Base-by-base conservation (phyloP, 2,888 invertebrate genomes). In the Dichetophora obliterata region DNA sequence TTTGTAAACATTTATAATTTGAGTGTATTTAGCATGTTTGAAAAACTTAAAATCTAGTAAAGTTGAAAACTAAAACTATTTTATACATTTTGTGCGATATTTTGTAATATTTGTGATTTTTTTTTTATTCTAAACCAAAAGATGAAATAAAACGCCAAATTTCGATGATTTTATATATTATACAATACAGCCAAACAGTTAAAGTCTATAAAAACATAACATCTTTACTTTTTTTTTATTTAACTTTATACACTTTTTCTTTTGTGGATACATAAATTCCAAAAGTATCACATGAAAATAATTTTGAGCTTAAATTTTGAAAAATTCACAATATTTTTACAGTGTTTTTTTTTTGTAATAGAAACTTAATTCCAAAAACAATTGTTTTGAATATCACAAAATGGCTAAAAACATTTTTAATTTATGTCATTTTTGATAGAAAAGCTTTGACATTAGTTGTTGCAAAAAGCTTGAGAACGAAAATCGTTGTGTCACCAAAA, bases 381-480 rank as follows among this genome's bases (percentile, higher is more conserved):
- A 82, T 83, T 84, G 87, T 86, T 87, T 87, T 85, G 85, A 82
- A 82, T 86, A 88, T 88, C 88, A 88, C 88, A 87, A 88, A 88
- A 87, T 86, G 85, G 84, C 83, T 83, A 85, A 87, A 86, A 86
- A 83, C 83, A 79, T 63, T 81, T 79, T 73, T 50, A 61, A 65
- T 74, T 77, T 78, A 54, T 37, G 19, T 63, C 16, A 77, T 27
- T 71, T 70, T 65, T 75, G 63, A 11, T 43, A 37, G 37, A 22
- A 22, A 19, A 66, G 16, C 2, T 63, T 63, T 63, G 24, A 63
- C 34, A n/a, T 31, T 63, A 31, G 24, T 63, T 61, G 24, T 19
- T 43, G 43, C 16, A 5, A 59, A 59, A 22, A 59, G 24, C 27
- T 59, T 59, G 14, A 24, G 59, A 27, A 59, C 27, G 27, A 59